These are phyloP conservation scores for Neodiprion pinetum DNA, from an alignment of 1,140 invertebrate genomes.

Conservation along the genomic window DNA sequence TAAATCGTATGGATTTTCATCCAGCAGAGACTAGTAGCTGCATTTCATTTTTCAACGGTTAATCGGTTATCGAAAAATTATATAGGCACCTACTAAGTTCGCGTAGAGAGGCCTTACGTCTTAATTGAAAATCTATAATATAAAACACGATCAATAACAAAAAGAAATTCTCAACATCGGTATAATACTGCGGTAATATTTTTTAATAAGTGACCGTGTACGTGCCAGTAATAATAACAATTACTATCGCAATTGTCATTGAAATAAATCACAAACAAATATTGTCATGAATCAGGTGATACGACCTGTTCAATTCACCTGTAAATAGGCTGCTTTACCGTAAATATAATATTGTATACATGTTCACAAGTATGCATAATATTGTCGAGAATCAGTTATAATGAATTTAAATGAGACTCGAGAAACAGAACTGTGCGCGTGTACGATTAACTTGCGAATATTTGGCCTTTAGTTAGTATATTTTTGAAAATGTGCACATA, in stretches of 20 bases:
- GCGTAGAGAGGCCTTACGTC: background rate
- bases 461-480: background rate
- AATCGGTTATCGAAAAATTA: too few relatives aligned
- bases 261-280: too few relatives aligned
- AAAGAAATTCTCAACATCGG: background rate
- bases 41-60: too few relatives aligned
- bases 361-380: background rate
- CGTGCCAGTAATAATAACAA: too few relatives aligned
- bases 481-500: background rate
- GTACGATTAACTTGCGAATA: background rate
- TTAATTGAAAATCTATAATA: background rate
- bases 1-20: too few relatives aligned
- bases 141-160: background rate
- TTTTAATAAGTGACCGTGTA: too few relatives aligned
- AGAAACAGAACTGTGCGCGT: background rate
- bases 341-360: too few relatives aligned
- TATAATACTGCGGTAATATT: too few relatives aligned
- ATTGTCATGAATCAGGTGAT: background rate
- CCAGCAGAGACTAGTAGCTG: too few relatives aligned
- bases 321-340: background rate
- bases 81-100: too few relatives aligned
- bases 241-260: too few relatives aligned
- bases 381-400: background rate
- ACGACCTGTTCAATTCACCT: background rate
- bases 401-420: background rate